A percentile compares a stretch with the other conserved stretches of the same genome.
These are phyloP conservation scores for Botia almorhae DNA, from an alignment of 2,797 vertebrate species.

Conservation along the genomic window DNA sequence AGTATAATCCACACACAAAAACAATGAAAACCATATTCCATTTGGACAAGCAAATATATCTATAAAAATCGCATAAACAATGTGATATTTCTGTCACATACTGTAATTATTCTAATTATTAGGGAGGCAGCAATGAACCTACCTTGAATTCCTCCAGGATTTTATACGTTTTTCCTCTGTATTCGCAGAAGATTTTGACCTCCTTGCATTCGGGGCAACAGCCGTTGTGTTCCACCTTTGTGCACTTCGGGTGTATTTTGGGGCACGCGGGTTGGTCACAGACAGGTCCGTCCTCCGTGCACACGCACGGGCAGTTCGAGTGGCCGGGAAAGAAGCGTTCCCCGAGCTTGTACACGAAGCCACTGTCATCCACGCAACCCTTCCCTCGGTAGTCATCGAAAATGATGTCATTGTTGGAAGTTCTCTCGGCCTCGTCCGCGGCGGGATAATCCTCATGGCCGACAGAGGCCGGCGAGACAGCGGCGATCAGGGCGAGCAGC, in stretches of 20 bases:
- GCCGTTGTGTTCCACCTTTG: conserved; percentile 99
- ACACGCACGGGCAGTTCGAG: conserved; percentile 98
- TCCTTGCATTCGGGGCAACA: conserved; percentile 99
- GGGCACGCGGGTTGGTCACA: conserved; percentile 99
- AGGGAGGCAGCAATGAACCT: conserved; percentile 64
- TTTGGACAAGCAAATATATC: too few relatives aligned
- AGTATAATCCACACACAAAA: not conserved
- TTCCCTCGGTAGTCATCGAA: conserved; percentile 99
- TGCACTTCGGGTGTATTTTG: conserved; percentile 98
- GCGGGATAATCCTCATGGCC: conserved; percentile 89
- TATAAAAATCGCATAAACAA: not conserved
- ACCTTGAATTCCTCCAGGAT: conserved; percentile 99
- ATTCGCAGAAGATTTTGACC: conserved; percentile 99
- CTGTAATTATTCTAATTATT: not conserved
- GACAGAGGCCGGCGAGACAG: conserved; percentile 85
- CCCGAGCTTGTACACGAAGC: conserved; percentile 98
- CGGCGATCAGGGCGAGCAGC: conserved; percentile 84
- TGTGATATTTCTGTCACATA: not conserved
- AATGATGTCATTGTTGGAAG: conserved; percentile 90
- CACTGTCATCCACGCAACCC: conserved; percentile 98
- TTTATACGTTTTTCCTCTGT: conserved; percentile 96
- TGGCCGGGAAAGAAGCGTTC: conserved; percentile 98
- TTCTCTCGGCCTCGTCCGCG: conserved; percentile 90
- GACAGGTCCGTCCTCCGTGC: conserved; percentile 98
- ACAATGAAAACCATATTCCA: too few relatives aligned